Base-by-base conservation (phyloP, 2,888 invertebrate species). In the Rhyacophila evoluta region DNA sequence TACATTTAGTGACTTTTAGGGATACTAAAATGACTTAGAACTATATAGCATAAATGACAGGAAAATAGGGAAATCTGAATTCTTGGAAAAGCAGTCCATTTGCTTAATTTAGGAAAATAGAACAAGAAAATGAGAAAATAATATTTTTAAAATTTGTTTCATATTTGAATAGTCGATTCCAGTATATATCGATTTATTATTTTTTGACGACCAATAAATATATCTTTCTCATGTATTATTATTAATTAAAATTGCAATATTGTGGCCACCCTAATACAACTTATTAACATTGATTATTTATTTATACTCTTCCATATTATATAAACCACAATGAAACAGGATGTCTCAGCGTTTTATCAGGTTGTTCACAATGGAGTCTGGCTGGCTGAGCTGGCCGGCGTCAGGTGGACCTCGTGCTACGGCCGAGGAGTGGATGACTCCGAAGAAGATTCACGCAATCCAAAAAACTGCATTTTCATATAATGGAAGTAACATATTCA, bases 281-380 rank as follows among this genome's bases (percentile, higher is more conserved):
- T 33, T 33, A 33, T 33, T 33, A 55, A 25, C 10, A 19, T 25
- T 55, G 19, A 8, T 55, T 8, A 25, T 55, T 19, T 25, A 55
- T 55, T 55, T 55, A 25, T 55, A 19, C 19, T 55, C 15, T 15
- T 19, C 15, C 55, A 19, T 25, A 25, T 4, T 25, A 55, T 8
- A 55, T 8, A 2, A 19, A 1, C 19, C 8, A 55, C 55, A 55
- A 55, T 55, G 55, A 15, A 25, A 19, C 55, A 55, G 55, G 25
- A 55, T 55, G 55, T 55, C 55, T 55, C 55, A 55, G 55, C 55
- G 25, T 55, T 55, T 55, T 55, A 55, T 55, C 55, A 55, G 55
- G 55, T 55, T 25, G 55, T 25, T 55, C 55, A 55, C 55, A 55
- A 55, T 55, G 55, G 25, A 55, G 55, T 55, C 55, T 55, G 55